Conservation (phyloP, 2,113 vertebrate species). For the Erythrolamprus reginae region DNA sequence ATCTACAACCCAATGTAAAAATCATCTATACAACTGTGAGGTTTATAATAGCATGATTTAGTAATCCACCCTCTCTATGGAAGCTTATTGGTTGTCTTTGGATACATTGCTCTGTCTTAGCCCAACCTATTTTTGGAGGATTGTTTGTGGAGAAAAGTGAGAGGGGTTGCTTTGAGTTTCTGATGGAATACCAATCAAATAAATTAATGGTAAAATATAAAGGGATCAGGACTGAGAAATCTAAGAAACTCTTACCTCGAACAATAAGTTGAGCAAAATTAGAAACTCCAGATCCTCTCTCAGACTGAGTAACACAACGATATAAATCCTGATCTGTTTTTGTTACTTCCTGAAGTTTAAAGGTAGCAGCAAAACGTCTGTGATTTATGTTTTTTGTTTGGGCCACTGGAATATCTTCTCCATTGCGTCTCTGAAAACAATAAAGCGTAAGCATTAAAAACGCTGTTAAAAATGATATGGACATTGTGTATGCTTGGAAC, state of each 20-base stretch:
- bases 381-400: slow-evolving; percentile 98
- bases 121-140: not conserved
- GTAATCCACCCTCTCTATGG: not conserved
- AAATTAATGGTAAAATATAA: not conserved
- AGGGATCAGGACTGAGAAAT: not conserved
- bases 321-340: slow-evolving; percentile 94
- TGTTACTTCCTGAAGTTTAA: slow-evolving; percentile 90
- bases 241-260: slow-evolving; percentile 76
- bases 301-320: slow-evolving; percentile 95
- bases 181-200: not conserved
- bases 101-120: not conserved
- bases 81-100: not conserved
- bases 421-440: slow-evolving; percentile 83
- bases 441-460: slow-evolving; percentile 45
- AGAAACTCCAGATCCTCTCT: slow-evolving; percentile 93
- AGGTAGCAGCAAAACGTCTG: slow-evolving; percentile 93
- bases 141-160: not conserved
- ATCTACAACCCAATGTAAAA: not conserved
- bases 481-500: not conserved
- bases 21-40: not conserved
- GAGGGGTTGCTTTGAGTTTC: not conserved
- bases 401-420: slow-evolving; percentile 94
- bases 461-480: not conserved
- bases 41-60: not conserved
- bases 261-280: slow-evolving; percentile 97